phyloP scores from a whole-genome alignment of 2,888 invertebrate species.

The Amiota minor region DNA sequence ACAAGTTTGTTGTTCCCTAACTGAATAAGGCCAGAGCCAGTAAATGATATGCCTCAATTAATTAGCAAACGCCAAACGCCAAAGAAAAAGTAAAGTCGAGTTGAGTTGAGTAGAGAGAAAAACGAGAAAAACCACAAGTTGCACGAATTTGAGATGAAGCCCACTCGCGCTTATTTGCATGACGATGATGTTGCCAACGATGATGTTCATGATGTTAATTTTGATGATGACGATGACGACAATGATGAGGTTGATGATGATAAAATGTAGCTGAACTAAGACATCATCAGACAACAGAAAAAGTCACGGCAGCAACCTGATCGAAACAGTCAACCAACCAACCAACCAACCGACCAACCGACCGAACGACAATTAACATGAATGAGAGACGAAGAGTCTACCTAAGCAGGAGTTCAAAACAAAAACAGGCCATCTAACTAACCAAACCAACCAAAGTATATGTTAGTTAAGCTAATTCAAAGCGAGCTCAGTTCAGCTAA shows the following conservation, averaged over 20 bases:
- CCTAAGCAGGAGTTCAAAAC: no score
- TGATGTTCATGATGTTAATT: no score
- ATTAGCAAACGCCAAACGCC: conserved; percentile 55
- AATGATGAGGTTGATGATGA: not conserved
- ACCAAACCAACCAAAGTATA: no score
- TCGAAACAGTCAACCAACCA: conserved; percentile 5
- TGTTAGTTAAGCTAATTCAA: conserved; percentile 1
- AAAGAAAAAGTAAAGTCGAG: conserved; percentile 36
- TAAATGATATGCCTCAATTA: conserved; percentile 53
- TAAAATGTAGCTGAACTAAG: conserved; percentile 32
- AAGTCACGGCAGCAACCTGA: conserved; percentile 5
- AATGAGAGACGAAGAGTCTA: no score
- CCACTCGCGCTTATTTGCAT: conserved; percentile 49
- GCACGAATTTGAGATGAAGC: conserved; percentile 25
- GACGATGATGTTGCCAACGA: conserved; percentile 28
- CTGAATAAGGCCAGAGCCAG: not conserved
- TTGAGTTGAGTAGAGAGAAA: not conserved
- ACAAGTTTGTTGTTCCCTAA: conserved; percentile 43
- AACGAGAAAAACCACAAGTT: conserved; percentile 10
- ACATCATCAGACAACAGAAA: conserved; percentile 29
- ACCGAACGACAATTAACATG: no score
- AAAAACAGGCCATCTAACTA: no score
- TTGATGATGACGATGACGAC: no score
- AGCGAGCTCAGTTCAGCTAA: not conserved
- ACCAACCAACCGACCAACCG: not conserved